A percentile compares a stretch with the other conserved stretches of the same genome.
These are phyloP conservation scores for Agrochola lota DNA, from an alignment of 2,888 invertebrate genomes.

Conservation along the genomic window DNA sequence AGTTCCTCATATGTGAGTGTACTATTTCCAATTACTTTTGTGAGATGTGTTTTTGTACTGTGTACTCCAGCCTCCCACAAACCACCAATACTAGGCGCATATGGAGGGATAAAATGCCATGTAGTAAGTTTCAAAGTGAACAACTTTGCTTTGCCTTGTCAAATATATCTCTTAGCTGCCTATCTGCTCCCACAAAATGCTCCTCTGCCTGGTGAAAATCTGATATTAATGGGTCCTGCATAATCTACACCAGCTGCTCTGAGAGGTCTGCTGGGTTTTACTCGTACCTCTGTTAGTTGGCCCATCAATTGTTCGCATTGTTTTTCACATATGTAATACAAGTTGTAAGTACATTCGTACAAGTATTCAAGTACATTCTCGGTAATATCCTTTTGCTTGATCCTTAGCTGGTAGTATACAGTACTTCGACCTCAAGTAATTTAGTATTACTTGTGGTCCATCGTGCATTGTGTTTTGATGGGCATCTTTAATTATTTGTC, in stretches of 20 bases:
- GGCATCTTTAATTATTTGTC: constrained; percentile 14
- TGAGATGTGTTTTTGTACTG: constrained; percentile 26
- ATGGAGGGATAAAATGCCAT: constrained; percentile 46
- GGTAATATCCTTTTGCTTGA: not conserved
- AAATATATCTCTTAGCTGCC: too few species aligned
- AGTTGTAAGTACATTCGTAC: too few species aligned
- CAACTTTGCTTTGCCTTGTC: constrained; percentile 8
- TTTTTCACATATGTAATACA: too few species aligned
- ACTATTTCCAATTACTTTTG: constrained; percentile 17
- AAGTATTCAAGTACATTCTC: too few species aligned
- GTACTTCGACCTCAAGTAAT: constrained; percentile 22
- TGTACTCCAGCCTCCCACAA: constrained; percentile 39
- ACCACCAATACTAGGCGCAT: constrained; percentile 39
- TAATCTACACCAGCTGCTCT: too few species aligned
- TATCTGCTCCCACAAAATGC: not conserved
- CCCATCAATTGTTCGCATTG: too few species aligned
- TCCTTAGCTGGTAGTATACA: constrained; percentile 28
- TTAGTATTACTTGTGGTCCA: constrained; percentile 25
- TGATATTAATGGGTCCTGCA: too few species aligned
- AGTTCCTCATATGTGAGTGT: constrained; percentile 45
- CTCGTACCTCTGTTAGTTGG: too few species aligned
- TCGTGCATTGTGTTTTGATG: constrained; percentile 18
- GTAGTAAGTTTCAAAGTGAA: constrained; percentile 9
- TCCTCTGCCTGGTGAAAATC: too few species aligned
- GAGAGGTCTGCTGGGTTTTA: too few species aligned